Evolutionary conservation across 1,140 invertebrate genomes (phyloP), one percentile per base, ranked within the genome.

Genomic region (Oncopodura yosiiana): DNA sequence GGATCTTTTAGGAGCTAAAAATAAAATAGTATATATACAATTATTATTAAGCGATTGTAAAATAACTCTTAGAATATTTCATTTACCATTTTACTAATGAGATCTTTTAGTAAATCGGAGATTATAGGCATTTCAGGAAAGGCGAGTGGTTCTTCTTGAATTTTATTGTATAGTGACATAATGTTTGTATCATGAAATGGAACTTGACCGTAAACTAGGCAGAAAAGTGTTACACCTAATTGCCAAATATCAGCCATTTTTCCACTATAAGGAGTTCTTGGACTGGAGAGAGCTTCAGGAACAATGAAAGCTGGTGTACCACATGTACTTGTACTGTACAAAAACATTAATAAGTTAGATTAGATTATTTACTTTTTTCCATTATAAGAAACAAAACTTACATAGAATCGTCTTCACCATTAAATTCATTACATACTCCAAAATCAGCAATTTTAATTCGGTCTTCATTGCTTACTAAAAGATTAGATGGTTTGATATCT

Each of bases 221-320:
- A 81, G 69, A 84, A 97, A 0, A 97, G 73, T 0, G 94, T 97
- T 8, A 93, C 80, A 0, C 94, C 94, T 71, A 96, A 81, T n/a
- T n/a, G n/a, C 94, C 94, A 98, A 39, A 97, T 83, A 70, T 97
- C 94, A 39, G 90, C 81, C 9, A 87, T 85, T 81, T 87, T 64
- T 27, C 62, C 62, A 54, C 62, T 64, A 52, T 64, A 64, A 44
- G 56, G 58, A 21, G 37, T 59, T 26, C 55, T 64, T 14, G 56
- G 59, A 34, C 24, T 53, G 12, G 53, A 43, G 8, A 64, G 41
- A 8, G 59, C 62, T 39, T 64, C 62, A 1, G 94, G 94, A 3
- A 93, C 87, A 61, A 91, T 81, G 70, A 98, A 98, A 0, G 94
- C 93, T 1, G 94, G 94, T 0, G 94, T 96, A 11, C 87, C 88